Evolutionary conservation across 2,888 invertebrate genomes (phyloP).

Genomic region (Tuta absoluta): DNA sequence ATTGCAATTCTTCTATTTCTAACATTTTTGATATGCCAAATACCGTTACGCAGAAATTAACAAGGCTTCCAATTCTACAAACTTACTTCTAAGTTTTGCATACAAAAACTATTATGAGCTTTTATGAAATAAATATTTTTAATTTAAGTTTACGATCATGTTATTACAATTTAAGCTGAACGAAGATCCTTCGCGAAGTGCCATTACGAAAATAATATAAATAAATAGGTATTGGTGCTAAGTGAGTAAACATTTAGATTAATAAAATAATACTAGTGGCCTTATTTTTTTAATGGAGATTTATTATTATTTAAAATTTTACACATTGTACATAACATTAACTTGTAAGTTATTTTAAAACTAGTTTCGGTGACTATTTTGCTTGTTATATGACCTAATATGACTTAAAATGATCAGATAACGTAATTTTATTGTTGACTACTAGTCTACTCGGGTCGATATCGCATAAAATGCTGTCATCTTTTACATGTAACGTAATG

Average conservation of each 20-base stretch:
- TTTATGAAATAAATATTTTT: constrained; percentile 32
- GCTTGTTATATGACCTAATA: constrained; percentile 11
- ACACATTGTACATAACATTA: constrained; percentile 70
- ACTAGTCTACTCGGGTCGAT: constrained; percentile 65
- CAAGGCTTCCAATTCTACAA: constrained; percentile 42
- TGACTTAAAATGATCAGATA: constrained; percentile 12
- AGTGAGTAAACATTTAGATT: constrained; percentile 15
- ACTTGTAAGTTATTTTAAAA: constrained; percentile 44
- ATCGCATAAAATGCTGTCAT: constrained; percentile 73
- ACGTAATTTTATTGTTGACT: constrained; percentile 57
- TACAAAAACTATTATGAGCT: constrained; percentile 31
- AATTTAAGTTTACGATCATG: not conserved
- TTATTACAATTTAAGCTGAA: constrained; percentile 19
- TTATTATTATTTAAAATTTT: constrained; percentile 44
- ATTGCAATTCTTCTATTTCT: constrained; percentile 3
- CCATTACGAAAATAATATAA: constrained; percentile 38
- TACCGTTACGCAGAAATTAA: constrained; percentile 36
- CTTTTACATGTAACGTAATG: constrained; percentile 49
- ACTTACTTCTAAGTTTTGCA: not conserved
- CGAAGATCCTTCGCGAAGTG: constrained; percentile 39
- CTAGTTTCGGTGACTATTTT: constrained; percentile 46
- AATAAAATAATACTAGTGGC: constrained; percentile 50
- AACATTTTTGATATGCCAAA: constrained; percentile 14
- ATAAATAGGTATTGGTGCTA: constrained; percentile 21
- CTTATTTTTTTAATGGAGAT: constrained; percentile 53